Base-by-base conservation (phyloP, 2,888 invertebrate species). In the Mystacides longicornis region DNA sequence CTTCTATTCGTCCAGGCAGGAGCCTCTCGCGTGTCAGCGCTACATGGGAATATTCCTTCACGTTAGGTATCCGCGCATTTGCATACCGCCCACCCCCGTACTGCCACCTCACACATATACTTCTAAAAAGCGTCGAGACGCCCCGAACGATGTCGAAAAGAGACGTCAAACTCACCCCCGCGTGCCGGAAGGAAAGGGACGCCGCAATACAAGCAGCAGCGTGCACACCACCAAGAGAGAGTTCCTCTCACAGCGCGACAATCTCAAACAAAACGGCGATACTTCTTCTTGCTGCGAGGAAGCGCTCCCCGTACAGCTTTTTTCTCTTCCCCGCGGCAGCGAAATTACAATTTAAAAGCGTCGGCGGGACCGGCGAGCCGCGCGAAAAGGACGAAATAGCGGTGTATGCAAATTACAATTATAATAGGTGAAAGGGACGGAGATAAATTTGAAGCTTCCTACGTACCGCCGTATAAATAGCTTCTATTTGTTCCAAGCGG, bases 91-190 rank as follows among this genome's bases (percentile, higher is more conserved):
- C 58, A 56, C 53, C 57, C 57, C 60, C 49, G 46, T 33, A 19
- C 54, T 49, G 54, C 75, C 75, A 75, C 21, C 42, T 37, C 47
- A 16, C 46, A 72, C 72, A 73, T 71, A 72, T 73, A 75, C 73
- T 74, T 74, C 75, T 75, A 73, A 73, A 60, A 45, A 33, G 56
- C 46, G 58, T 56, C 56, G 58, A 23, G 37, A 51, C 47, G 45
- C 75, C 71, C 72, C 72, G 74, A 72, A 73, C 74, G 75, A 72
- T 75, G 75, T 75, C 75, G 74, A 73, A 60, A 45, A 33, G 56
- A 50, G 58, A 58, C 56, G 58, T 50, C 49, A 47, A 20, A 23
- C 20, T 37, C 43, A 23, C 20, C 19, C 52, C 50, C 51, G 31
- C 37, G 27, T 14, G 23, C 46, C 20, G 19, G 49, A 23, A 43